phyloP scores from a whole-genome alignment of 2,888 invertebrate genomes.

The Epistrophe grossulariae region DNA sequence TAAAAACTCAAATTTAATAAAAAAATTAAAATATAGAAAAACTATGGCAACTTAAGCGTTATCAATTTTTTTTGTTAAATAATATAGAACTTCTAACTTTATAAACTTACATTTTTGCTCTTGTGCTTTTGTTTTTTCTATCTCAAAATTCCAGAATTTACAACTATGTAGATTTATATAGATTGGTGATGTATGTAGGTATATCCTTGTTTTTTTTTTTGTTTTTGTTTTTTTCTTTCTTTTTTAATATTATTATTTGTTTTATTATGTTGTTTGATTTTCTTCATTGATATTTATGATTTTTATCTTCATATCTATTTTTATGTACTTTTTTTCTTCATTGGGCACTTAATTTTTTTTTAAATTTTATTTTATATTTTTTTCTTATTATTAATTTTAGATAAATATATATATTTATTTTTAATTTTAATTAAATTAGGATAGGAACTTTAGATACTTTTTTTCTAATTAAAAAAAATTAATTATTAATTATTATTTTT shows the following conservation, averaged over 20 bases:
- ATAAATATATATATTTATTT: constrained; percentile 50
- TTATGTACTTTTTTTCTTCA: constrained; percentile 11
- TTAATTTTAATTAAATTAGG: constrained; percentile 58
- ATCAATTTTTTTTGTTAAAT: no score
- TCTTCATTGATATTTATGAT: constrained; percentile 34
- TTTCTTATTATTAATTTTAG: constrained; percentile 46
- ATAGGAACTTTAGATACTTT: constrained; percentile 74
- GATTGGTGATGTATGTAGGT: not conserved
- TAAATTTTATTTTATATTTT: constrained; percentile 1
- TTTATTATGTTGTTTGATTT: constrained; percentile 1
- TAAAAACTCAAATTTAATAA: not conserved
- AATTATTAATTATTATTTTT: constrained; percentile 3
- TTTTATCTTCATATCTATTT: constrained; percentile 16
- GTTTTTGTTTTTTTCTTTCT: not conserved
- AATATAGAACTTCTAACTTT: not conserved
- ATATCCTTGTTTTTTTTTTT: constrained; percentile 9
- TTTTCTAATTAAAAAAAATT: constrained; percentile 51
- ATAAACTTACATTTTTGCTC: constrained; percentile 31
- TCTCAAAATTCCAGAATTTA: constrained; percentile 59
- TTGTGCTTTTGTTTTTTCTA: not conserved
- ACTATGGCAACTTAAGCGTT: not conserved
- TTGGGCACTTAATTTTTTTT: constrained; percentile 55
- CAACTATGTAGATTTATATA: not conserved
- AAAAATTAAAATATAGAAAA: not conserved
- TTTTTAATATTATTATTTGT: constrained; percentile 7